Evolutionary conservation across 2,797 vertebrate genomes (phyloP), one percentile per base, ranked within the genome.

Genomic region (Hypotaenidia okinawae): DNA sequence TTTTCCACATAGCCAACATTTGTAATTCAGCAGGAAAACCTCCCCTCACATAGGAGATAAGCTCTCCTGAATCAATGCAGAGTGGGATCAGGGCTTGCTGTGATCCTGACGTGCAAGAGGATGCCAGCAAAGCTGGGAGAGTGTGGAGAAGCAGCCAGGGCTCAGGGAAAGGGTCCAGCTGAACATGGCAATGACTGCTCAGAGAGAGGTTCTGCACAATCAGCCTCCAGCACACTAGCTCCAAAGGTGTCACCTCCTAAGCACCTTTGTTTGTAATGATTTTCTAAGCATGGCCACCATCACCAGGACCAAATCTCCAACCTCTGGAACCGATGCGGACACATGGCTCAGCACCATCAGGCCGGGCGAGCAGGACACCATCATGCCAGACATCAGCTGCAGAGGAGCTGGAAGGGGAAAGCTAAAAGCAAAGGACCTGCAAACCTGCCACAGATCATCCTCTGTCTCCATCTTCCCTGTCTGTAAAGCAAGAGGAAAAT

Each of bases 371-470:
- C 52, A 37, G 62, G 58, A 63, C 30, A 63, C 0, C 61, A 43
- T n/a, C 37, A 18, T 1, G 0, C 8, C 21, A 68, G 43, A 17
- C 6, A 69, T 30, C 14, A 8, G 8, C 5, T 1, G 13, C 1
- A 1, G 27, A 54, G 35, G 41, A 37, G 37, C 37, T 37, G 37
- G 11, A 2, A 33, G 18, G 16, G 67, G 74, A 54, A 22, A 33
- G 8, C 39, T 10, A 0, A 72, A 84, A 61, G 37, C 43, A 35
- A 85, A 76, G 37, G 45, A 41, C 28, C 51, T 41, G 41, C 86
- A 78, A 61, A 81, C 24, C 52, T 54, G 30, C 72, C 37, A 62
- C 2, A 1, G 35, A 52, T 10, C 47, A 30, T 33, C 49, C 61
- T 58, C 9, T 0, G 35, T 8, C 27, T 69, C 75, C 0, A 1